Evolutionary conservation across 2,113 vertebrate genomes (phyloP).

Genomic region (Colossoma macropomum): DNA sequence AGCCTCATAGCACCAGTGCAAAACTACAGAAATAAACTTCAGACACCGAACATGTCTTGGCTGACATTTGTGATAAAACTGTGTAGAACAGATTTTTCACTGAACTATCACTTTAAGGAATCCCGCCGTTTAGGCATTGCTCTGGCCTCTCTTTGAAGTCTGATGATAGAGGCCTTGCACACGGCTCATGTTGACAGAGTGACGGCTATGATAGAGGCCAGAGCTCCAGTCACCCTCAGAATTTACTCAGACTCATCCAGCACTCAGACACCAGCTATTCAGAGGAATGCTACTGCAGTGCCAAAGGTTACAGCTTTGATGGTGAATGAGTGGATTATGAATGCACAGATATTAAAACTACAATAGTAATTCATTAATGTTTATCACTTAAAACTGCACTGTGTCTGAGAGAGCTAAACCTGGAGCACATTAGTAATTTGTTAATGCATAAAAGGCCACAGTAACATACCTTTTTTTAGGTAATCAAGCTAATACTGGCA

Average conservation of each 20-base stretch:
- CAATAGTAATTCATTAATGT: background rate
- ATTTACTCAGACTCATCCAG: background rate
- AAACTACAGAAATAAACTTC: too few relatives aligned
- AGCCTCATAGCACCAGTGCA: background rate
- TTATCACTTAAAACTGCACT: background rate
- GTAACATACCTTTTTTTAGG: too few relatives aligned
- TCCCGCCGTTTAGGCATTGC: background rate
- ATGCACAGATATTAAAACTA: background rate
- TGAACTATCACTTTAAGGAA: background rate
- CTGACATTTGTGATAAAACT: too few relatives aligned
- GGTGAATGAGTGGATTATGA: background rate
- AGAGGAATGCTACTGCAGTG: background rate
- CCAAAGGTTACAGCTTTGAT: constrained; percentile 3
- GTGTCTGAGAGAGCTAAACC: too few relatives aligned
- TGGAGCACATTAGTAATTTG: too few relatives aligned
- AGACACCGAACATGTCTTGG: too few relatives aligned
- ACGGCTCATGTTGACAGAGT: constrained; percentile 24
- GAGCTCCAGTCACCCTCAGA: background rate
- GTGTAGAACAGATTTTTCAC: background rate
- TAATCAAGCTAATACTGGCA: too few relatives aligned
- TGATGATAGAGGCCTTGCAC: constrained; percentile 23
- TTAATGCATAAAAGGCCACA: too few relatives aligned
- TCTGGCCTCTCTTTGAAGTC: constrained; percentile 23
- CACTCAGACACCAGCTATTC: background rate
- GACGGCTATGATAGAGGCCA: background rate